Evolutionary conservation across 2,797 vertebrate genomes (phyloP), one percentile per base, ranked within the genome.

Genomic region (Coccyzus lansbergi): DNA sequence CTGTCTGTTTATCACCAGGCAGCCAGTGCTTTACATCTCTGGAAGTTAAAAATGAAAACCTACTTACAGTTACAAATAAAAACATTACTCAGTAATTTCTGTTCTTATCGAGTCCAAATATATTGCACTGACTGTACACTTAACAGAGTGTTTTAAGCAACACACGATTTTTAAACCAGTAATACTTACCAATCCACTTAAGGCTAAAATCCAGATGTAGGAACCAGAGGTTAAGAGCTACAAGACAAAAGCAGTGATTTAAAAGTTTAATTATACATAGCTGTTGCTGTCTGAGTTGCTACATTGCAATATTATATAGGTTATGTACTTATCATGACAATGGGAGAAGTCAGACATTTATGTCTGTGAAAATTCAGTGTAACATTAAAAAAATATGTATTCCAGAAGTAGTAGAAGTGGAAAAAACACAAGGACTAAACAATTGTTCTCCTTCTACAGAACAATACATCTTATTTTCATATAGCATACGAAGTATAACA

Each of bases 181-280:
- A 63, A 80, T 76, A 98, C 99, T 99, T 97, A 99, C 99, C 98
- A 99, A 93, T 94, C 99, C 99, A 98, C 99, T 99, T 94, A 99
- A 97, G 88, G 98, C 98, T 96, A 99, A 97, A 93, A 99, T 98
- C 99, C 99, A 99, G 98, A 99, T 99, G 96, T 99, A 98, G 89
- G 98, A 97, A 93, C 99, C 98, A 90, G 99, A 99, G 20, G 99
- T 99, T 97, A 99, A 97, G 95, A 99, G 98, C 99, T 99, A 94
- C 85, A 97, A 96, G 96, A 96, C 84, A 95, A 96, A 83, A 95
- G 76, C 44, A 83, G 79, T 36, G 72, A 84, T 88, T 92, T 42
- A 86, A 81, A 92, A 91, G 69, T 88, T 85, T 78, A 51, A 82
- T 65, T 93, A 91, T 63, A 93, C 46, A 34, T 22, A 71, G 20